Base-by-base conservation (phyloP, 2,888 invertebrate genomes). In the Camponotus fellah region DNA sequence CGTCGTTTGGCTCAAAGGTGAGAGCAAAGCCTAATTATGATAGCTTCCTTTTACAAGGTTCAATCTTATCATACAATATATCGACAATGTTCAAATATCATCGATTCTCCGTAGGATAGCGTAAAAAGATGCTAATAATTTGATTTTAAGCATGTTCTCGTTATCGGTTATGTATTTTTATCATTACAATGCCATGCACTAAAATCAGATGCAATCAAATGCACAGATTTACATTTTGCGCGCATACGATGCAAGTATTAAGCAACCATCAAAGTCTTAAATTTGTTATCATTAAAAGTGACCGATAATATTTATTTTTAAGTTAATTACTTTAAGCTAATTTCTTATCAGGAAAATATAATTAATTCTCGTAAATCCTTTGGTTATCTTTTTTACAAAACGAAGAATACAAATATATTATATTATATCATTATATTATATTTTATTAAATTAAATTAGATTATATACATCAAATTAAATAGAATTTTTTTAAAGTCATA, bases 61-160 rank as follows among this genome's bases (percentile, higher is more conserved):
- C 17, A 80, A 88, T 88, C 88, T 88, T 87, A 88, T 88, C 88
- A 60, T 46, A 40, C 60, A 80, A 86, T 85, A 86, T 82, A 86
- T 82, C 77, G 65, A 84, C 84, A 79, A 84, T 87, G 82, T 84
- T 79, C 69, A 9, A 62, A 56, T 86, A 84, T 75, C 81, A 62
- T 14, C 53, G 37, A 66, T 56, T 82, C 69, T 82, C 69, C 8
- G 34, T 60, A 32, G 62, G 37, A 64, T 65, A 86, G 64, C 64
- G 62, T 53, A 56, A 12, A 49, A 49, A 49, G 75, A 85, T 71
- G 82, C 21, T 34, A 84, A 87, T 87, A 87, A 87, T 87, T 87
- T 84, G 85, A 72, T 85, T 83, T 75, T 82, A 87, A 87, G 83
- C 85, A 83, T 76, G 80, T 62, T 40, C 69, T 64, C 60, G 68